Evolutionary conservation across 2,797 vertebrate genomes (phyloP).

Genomic region (Tenualosa ilisha): DNA sequence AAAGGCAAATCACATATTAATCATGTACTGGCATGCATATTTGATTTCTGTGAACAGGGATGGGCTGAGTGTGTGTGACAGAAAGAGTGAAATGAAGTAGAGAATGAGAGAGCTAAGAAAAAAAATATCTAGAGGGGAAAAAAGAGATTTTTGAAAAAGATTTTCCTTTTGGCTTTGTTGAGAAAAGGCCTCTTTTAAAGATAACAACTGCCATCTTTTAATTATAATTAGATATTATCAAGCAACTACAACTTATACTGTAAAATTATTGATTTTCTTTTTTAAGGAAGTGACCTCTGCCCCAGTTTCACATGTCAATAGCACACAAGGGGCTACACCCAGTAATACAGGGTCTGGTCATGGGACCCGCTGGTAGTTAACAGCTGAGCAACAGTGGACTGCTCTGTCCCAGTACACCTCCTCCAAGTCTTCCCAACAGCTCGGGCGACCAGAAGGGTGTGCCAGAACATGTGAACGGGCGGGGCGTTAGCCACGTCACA

Average conservation of each 20-base stretch:
- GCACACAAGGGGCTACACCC: not conserved
- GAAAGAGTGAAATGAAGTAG: not conserved
- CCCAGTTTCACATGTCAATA: not conserved
- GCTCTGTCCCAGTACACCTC: constrained; percentile 1
- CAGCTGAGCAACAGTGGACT: not conserved
- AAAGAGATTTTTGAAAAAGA: not conserved
- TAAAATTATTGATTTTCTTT: not conserved
- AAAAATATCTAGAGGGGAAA: not conserved
- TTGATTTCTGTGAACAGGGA: not conserved
- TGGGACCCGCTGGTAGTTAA: not conserved
- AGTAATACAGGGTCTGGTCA: constrained; percentile 1
- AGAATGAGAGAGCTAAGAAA: not conserved
- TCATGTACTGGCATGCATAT: constrained; percentile 15
- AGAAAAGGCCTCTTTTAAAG: not conserved
- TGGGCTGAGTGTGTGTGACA: not conserved
- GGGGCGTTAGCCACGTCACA: constrained; percentile 59
- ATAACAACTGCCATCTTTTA: not conserved
- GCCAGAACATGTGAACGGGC: constrained; percentile 60
- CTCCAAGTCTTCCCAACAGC: constrained; percentile 26
- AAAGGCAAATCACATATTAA: constrained; percentile 1
- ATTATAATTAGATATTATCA: not conserved
- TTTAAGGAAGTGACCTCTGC: not conserved
- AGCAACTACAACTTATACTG: not conserved
- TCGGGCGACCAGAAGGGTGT: constrained; percentile 48
- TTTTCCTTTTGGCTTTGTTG: not conserved